These are phyloP conservation scores for Syngnathus scovelli DNA, from an alignment of 2,113 vertebrate genomes.

Conservation along the genomic window DNA sequence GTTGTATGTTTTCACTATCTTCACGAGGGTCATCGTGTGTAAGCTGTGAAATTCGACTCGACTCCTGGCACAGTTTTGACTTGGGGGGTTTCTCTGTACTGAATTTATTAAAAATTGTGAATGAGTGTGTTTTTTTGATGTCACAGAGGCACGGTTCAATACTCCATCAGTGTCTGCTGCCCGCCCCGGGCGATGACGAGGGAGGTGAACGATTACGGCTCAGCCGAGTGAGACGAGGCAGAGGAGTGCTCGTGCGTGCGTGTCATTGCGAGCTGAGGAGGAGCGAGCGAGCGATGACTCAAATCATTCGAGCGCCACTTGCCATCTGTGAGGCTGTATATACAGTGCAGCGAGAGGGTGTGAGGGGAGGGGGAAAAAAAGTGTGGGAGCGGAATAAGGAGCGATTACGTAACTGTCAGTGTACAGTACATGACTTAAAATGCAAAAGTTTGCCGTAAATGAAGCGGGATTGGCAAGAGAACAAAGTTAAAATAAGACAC, in stretches of 20 bases:
- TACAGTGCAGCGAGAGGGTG: slow-evolving; percentile 37
- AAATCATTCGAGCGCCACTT: slow-evolving; percentile 42
- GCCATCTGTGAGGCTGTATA: slow-evolving; percentile 46
- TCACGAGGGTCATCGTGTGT: neutral
- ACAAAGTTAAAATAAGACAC: too few relatives aligned
- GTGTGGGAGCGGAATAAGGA: slow-evolving; percentile 37
- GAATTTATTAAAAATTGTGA: neutral
- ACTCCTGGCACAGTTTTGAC: neutral
- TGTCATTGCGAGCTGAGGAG: neutral
- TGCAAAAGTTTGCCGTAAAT: too few relatives aligned
- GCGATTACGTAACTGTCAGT: slow-evolving; percentile 37
- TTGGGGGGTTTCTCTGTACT: neutral
- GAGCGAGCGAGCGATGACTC: slow-evolving; percentile 16
- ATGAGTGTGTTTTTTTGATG: slow-evolving; percentile 4
- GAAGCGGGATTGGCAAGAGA: too few relatives aligned
- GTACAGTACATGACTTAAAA: neutral
- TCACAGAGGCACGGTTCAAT: neutral
- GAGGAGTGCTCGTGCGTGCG: neutral
- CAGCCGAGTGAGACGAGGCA: slow-evolving; percentile 13
- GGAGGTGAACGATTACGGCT: slow-evolving; percentile 24
- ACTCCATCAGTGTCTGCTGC: slow-evolving; percentile 10
- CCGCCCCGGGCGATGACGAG: neutral
- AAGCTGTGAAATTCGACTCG: neutral
- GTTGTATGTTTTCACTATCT: neutral
- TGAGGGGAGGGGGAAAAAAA: slow-evolving; percentile 3